phyloP scores from a whole-genome alignment of 1,140 invertebrate species.

The Hypsibius dujardini region DNA sequence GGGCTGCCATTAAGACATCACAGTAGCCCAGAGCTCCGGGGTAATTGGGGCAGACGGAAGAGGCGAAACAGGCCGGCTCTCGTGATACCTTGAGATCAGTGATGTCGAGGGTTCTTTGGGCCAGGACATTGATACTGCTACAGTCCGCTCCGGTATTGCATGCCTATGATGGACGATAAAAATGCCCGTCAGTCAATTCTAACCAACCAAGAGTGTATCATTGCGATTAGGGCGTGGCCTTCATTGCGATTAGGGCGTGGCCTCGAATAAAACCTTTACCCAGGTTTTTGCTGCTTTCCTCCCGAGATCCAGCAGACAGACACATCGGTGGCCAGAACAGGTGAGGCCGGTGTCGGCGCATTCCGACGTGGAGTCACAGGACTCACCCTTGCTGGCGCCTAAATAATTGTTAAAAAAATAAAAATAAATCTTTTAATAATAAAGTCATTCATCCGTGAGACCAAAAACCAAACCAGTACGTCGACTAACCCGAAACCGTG shows the following conservation, averaged over 20 bases:
- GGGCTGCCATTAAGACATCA: conserved; percentile 6
- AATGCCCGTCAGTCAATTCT: too few relatives aligned
- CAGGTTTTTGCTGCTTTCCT: not conserved
- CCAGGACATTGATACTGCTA: not conserved
- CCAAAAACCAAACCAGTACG: too few relatives aligned
- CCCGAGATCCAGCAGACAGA: not conserved
- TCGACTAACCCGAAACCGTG: too few relatives aligned
- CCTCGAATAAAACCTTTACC: too few relatives aligned
- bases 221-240: too few relatives aligned
- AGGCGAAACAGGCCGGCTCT: not conserved
- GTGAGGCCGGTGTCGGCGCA: conserved; percentile 8
- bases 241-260: too few relatives aligned
- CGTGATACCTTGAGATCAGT: conserved; percentile 5
- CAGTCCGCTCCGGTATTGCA: not conserved
- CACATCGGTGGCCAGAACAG: not conserved
- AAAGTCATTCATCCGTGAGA: too few relatives aligned
- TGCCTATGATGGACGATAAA: too few relatives aligned
- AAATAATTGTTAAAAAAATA: not conserved
- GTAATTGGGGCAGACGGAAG: not conserved
- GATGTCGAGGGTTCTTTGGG: not conserved
- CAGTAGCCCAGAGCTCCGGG: conserved; percentile 3
- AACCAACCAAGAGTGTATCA: too few relatives aligned
- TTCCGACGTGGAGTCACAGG: not conserved
- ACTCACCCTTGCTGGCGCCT: not conserved
- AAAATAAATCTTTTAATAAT: too few relatives aligned